Evolutionary conservation across 2,797 vertebrate genomes (phyloP).

Genomic region (Neosalanx taihuensis): DNA sequence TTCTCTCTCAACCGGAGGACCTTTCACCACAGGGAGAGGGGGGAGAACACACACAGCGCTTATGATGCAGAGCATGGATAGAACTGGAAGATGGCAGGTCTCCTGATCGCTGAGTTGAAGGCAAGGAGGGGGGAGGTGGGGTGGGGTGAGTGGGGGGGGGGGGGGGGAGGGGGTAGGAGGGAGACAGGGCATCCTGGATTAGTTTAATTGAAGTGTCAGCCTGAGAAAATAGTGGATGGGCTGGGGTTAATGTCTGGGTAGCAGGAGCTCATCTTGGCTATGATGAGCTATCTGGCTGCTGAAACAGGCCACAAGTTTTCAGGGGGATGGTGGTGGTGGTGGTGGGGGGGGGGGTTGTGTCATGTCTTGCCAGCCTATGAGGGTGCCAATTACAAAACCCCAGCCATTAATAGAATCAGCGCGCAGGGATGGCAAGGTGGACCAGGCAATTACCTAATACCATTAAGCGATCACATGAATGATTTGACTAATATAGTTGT

Average conservation of each 20-base stretch:
- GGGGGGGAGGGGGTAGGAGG: too few species aligned
- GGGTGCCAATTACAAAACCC: constrained; percentile 51
- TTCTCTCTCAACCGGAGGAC: constrained; percentile 49
- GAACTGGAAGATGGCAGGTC: constrained; percentile 52
- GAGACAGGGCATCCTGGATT: constrained; percentile 63
- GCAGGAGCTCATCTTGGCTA: constrained; percentile 53
- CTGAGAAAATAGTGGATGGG: constrained; percentile 70
- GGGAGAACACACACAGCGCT: constrained; percentile 37
- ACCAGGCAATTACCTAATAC: constrained; percentile 49
- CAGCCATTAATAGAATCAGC: constrained; percentile 24
- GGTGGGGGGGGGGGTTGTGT: neutral
- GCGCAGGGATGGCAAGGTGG: constrained; percentile 50
- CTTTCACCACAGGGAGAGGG: constrained; percentile 32
- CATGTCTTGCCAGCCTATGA: constrained; percentile 12
- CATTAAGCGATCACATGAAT: constrained; percentile 41
- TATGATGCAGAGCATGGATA: constrained; percentile 55
- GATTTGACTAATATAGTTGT: constrained; percentile 27
- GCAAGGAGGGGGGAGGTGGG: constrained; percentile 28
- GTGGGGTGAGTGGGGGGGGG: too few species aligned
- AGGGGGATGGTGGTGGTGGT: too few species aligned
- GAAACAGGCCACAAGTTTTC: constrained; percentile 42
- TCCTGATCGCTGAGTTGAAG: constrained; percentile 53
- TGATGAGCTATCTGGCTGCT: constrained; percentile 59
- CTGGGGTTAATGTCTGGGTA: constrained; percentile 64
- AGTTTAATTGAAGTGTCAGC: constrained; percentile 76